phyloP scores from a whole-genome alignment of 2,113 vertebrate genomes.

The Rattus norvegicus region GRCr8 NC_086025.1:117436501-117437000 shows the following conservation, averaged over 20 bases:
- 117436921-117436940: neutral
- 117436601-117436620: neutral
- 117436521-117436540: neutral
- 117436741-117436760: neutral
- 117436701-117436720: accelerated
- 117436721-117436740: neutral
- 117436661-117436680: neutral
- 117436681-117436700: neutral
- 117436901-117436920: neutral
- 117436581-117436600: neutral
- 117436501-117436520: accelerated
- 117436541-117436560: accelerated
- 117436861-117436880: neutral
- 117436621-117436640: neutral
- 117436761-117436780: accelerated
- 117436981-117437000: too few species aligned
- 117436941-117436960: neutral
- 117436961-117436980: neutral
- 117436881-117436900: neutral
- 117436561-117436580: accelerated
- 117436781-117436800: neutral
- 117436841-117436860: neutral
- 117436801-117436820: accelerated
- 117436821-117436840: accelerated
- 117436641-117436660: neutral